Evolutionary conservation across 2,797 vertebrate species (phyloP), one percentile per base, ranked within the genome.

Genomic region (Microcaecilia unicolor): DNA sequence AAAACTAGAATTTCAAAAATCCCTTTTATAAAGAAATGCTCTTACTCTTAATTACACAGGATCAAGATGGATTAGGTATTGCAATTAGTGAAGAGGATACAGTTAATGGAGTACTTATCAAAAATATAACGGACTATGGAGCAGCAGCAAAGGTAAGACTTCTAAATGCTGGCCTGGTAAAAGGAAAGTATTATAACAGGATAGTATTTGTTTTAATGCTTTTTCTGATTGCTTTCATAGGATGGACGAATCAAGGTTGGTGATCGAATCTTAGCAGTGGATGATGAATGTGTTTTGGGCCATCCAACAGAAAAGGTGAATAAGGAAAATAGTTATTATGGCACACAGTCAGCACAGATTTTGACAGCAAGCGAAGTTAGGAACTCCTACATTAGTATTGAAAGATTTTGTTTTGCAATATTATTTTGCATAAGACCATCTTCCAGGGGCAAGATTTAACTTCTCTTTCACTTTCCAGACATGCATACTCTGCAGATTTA

Each of bases 271-370:
- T 50, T 86, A 41, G 76, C 86, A 34, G 74, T 90, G 41, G 88
- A 93, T 44, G 84, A 87, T 48, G 87, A 95, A 74, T 66, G 81
- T 12, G 84, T 90, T 56, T 51, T 78, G 4, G 85, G 84, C 10
- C 79, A 66, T 67, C 78, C 77, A 31, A 66, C 83, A 52, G 88
- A 93, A 55, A 84, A 88, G 87, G 92, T 96, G 65, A n/a, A n/a
- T n/a, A n/a, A n/a, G n/a, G n/a, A n/a, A n/a, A n/a, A n/a, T n/a
- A n/a, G n/a, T n/a, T n/a, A n/a, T n/a, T n/a, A n/a, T n/a, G n/a
- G n/a, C n/a, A n/a, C n/a, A n/a, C n/a, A n/a, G n/a, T n/a, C n/a
- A n/a, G n/a, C n/a, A n/a, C n/a, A n/a, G n/a, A n/a, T n/a, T n/a
- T n/a, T n/a, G n/a, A n/a, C n/a, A n/a, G n/a, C n/a, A n/a, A n/a